Conservation (phyloP, 2,113 vertebrate species). For the Hemichromis elongatus region DNA sequence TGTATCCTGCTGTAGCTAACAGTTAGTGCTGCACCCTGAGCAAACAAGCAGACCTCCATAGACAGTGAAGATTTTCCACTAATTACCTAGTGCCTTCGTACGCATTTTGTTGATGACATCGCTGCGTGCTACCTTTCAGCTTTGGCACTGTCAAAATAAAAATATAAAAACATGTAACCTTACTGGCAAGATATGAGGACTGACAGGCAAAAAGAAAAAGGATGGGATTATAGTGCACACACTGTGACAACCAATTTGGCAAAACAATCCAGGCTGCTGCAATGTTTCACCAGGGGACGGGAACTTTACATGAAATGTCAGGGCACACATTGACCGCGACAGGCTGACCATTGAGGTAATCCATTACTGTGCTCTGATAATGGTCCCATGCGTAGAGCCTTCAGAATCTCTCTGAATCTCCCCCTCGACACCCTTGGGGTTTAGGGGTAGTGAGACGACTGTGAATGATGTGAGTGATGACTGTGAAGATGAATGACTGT, state of each 20-base stretch:
- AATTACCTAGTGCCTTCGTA: background rate
- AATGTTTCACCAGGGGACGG: conserved; percentile 39
- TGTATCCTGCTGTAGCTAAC: background rate
- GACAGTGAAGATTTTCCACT: background rate
- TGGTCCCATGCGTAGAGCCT: conserved; percentile 17
- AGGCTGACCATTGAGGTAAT: conserved; percentile 53
- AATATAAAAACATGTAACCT: background rate
- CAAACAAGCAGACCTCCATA: background rate
- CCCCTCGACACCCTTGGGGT: conserved; percentile 22
- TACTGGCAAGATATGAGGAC: background rate
- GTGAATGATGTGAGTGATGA: conserved; percentile 48
- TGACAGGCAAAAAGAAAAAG: background rate
- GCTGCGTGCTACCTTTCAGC: background rate
- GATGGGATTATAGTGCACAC: conserved; percentile 10
- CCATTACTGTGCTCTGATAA: conserved; percentile 57
- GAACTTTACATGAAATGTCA: conserved; percentile 62
- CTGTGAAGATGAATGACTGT: conserved; percentile 44
- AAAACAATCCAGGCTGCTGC: conserved; percentile 30
- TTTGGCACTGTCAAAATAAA: background rate
- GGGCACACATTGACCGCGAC: conserved; percentile 51
- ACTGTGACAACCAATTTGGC: conserved; percentile 50
- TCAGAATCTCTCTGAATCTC: conserved; percentile 12
- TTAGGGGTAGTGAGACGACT: background rate
- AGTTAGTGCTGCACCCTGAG: background rate
- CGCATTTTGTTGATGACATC: background rate